Evolutionary conservation across 2,888 invertebrate genomes (phyloP), one percentile per base, ranked within the genome.

Genomic region (Rhopalosiphum nymphaeae): DNA sequence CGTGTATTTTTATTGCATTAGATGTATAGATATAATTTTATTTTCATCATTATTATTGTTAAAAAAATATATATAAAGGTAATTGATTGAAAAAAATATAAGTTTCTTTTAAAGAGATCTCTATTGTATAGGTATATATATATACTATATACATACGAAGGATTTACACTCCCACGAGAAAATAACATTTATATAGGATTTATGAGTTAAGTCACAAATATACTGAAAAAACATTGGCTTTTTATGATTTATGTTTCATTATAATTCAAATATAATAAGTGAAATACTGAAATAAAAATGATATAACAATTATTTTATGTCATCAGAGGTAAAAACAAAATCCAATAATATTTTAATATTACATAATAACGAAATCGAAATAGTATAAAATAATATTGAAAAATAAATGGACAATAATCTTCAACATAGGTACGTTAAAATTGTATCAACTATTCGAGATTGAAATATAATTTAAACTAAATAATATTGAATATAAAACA

Each of bases 191-290:
- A 26, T 26, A 26, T 56, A 5, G 13, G 13, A 56, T 56, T 56
- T 89, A 56, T 89, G 85, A 26, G 26, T 56, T 78, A 36, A 78
- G 36, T 78, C 78, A 56, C 36, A 26, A 29, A 89, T 89, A 89
- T 56, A 56, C 44, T 42, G 36, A 26, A 53, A 13, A 16, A 42
- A 89, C 53, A 56, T 42, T 26, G 36, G 36, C 25, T 13, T 13
- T 56, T 42, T 56, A 56, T 36, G 11, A 78, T 89, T 26, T 53
- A 56, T 53, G 36, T 25, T 78, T 78, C 36, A 36, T 78, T 88
- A 10, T 53, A 89, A 89, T 42, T 42, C 16, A 26, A 89, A 56
- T 56, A 89, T 26, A 44, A 13, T 26, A 85, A 85, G 44, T 36
- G 26, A 42, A 85, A 26, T 44, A 85, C 44, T 44, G 26, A 25